A percentile compares a stretch with the other conserved stretches of the same genome.
Conservation (phyloP, 2,888 invertebrate genomes). For the Synergus umbraculus region DNA sequence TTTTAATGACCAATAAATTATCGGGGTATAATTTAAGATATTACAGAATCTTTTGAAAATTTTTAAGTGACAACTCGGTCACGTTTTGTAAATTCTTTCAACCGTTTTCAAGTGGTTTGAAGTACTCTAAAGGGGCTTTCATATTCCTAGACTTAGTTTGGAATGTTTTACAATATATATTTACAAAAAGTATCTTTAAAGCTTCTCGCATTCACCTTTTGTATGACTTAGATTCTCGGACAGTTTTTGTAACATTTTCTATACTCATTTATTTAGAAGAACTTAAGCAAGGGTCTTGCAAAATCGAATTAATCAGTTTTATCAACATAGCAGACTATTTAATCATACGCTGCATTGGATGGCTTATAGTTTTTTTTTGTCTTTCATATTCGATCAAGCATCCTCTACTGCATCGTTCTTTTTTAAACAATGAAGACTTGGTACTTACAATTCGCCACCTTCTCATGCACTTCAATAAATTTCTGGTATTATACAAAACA, state of each 20-base stretch:
- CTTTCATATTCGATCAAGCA: slow-evolving; percentile 31
- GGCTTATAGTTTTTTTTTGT: slow-evolving; percentile 29
- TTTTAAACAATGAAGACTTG: slow-evolving; percentile 25
- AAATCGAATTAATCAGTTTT: slow-evolving; percentile 48
- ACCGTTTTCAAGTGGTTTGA: neutral
- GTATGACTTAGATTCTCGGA: slow-evolving; percentile 12
- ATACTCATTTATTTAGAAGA: slow-evolving; percentile 3
- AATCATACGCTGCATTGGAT: slow-evolving; percentile 25
- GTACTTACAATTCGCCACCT: slow-evolving; percentile 19
- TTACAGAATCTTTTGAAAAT: neutral
- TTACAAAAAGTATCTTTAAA: slow-evolving; percentile 2
- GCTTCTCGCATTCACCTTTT: slow-evolving; percentile 13
- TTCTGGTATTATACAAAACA: neutral
- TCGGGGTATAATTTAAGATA: neutral
- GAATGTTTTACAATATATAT: slow-evolving; percentile 12
- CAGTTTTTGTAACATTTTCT: slow-evolving; percentile 34
- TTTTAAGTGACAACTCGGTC: neutral
- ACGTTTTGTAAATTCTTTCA: neutral
- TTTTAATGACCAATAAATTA: slow-evolving; percentile 22
- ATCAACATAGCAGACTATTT: slow-evolving; percentile 48
- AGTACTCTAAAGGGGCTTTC: slow-evolving; percentile 5
- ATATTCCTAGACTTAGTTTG: slow-evolving; percentile 32
- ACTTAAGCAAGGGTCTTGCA: slow-evolving; percentile 18
- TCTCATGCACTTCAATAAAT: neutral
- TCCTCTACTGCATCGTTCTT: slow-evolving; percentile 38